Conservation (phyloP, 35 echinoderm and acorn worm genomes). For the Antedon bifida region DNA sequence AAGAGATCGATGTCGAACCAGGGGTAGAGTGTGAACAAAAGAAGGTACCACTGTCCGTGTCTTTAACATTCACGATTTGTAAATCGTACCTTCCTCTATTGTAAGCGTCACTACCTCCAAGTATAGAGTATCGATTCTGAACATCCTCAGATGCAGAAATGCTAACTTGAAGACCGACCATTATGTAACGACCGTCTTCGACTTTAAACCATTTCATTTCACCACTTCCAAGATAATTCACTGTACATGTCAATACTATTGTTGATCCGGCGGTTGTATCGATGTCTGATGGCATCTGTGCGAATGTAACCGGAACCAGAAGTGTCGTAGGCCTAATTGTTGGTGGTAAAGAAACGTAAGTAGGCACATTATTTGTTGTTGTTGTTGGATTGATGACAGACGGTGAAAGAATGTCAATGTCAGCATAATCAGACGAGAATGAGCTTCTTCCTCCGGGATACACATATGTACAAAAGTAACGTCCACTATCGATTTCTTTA, state of each 20-base stretch:
- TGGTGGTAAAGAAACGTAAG: too few relatives aligned
- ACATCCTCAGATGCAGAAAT: neutral
- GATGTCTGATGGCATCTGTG: neutral
- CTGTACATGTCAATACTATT: neutral
- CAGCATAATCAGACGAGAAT: neutral
- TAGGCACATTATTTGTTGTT: too few relatives aligned
- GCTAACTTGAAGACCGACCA: neutral
- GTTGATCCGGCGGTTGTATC: neutral
- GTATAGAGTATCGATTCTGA: neutral
- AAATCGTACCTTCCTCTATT: neutral
- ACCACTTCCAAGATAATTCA: neutral
- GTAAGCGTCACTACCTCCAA: neutral
- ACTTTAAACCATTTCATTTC: neutral
- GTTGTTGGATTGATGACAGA: too few relatives aligned
- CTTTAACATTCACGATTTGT: neutral
- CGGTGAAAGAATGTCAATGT: neutral
- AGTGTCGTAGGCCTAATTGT: neutral
- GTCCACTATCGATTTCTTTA: neutral
- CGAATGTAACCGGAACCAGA: neutral
- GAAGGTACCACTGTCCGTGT: neutral
- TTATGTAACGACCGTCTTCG: neutral
- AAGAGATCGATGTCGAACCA: neutral
- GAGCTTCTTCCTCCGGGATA: neutral
- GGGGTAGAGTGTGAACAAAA: neutral
- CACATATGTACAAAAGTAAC: neutral